Percentiles rank a stretch among this genome's conserved stretches.
These are phyloP conservation scores for Bolinopsis microptera DNA, from an alignment of 37 sponge, comb jelly and placozoan genomes.

Conservation along the genomic window DNA sequence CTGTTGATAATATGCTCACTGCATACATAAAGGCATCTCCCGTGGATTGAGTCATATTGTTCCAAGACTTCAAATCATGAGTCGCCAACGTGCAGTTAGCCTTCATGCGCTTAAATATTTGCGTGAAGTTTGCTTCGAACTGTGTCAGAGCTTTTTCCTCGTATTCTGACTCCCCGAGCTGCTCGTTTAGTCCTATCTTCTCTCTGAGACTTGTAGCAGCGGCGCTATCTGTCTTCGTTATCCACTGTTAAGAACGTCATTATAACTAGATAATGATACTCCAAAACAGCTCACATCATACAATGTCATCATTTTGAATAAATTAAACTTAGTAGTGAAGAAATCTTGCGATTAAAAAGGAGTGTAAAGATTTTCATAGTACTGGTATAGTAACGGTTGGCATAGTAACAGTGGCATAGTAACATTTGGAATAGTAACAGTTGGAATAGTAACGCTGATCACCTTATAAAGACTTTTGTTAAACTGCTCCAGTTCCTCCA, in stretches of 20 bases:
- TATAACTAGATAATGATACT: too few relatives aligned
- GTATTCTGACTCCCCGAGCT: neutral
- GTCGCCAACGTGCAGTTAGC: neutral
- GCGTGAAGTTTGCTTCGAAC: neutral
- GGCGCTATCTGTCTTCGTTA: neutral
- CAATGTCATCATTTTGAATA: too few relatives aligned
- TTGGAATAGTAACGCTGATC: too few relatives aligned
- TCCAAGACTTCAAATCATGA: neutral
- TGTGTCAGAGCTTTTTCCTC: neutral
- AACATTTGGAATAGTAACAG: too few relatives aligned
- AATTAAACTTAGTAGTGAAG: too few relatives aligned
- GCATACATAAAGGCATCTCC: slow-evolving; percentile 13
- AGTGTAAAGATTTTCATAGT: too few relatives aligned
- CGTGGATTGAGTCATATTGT: neutral
- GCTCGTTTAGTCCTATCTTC: neutral
- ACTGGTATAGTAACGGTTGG: too few relatives aligned
- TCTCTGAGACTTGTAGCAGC: neutral
- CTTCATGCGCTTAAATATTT: too few relatives aligned
- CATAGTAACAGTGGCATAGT: too few relatives aligned
- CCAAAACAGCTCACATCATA: too few relatives aligned
- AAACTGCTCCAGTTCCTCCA: neutral
- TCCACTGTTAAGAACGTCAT: too few relatives aligned
- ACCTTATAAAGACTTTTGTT: neutral
- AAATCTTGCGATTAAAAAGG: too few relatives aligned
- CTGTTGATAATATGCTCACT: slow-evolving; percentile 9